These are phyloP conservation scores for Phrixothrix hirtus DNA, from an alignment of 2,888 invertebrate species.

Conservation along the genomic window DNA sequence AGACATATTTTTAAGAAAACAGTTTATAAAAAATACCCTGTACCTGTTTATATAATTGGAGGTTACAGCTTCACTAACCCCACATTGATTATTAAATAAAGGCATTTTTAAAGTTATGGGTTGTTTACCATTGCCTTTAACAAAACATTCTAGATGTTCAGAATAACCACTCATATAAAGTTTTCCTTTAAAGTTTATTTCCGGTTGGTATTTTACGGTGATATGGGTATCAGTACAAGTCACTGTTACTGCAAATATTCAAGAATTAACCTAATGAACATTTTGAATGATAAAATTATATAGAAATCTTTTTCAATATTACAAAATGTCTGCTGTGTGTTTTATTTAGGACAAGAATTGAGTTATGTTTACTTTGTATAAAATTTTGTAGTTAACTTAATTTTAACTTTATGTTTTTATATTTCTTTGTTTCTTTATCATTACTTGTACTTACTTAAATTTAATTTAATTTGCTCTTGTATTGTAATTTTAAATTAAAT, in stretches of 20 bases:
- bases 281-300: constrained; percentile 6
- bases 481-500: too few species aligned
- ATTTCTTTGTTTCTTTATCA: too few species aligned
- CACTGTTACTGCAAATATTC: constrained; percentile 67
- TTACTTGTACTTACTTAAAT: too few species aligned
- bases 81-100: constrained; percentile 61
- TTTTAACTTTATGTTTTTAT: too few species aligned
- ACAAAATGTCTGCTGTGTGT: too few species aligned
- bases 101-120: constrained; percentile 64
- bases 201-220: constrained; percentile 68
- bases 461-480: too few species aligned
- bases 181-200: constrained; percentile 68
- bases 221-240: constrained; percentile 74
- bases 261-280: not conserved
- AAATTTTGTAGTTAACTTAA: too few species aligned
- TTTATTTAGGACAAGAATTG: too few species aligned
- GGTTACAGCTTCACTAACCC: constrained; percentile 62
- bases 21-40: not conserved
- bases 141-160: constrained; percentile 65
- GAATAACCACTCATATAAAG: constrained; percentile 81
- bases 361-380: too few species aligned
- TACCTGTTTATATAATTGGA: constrained; percentile 59
- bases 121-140: constrained; percentile 60
- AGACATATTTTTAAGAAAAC: constrained; percentile 9
- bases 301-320: not conserved